Evolutionary conservation across 2,113 vertebrate genomes (phyloP).

Genomic region (Pavo muticus): DNA sequence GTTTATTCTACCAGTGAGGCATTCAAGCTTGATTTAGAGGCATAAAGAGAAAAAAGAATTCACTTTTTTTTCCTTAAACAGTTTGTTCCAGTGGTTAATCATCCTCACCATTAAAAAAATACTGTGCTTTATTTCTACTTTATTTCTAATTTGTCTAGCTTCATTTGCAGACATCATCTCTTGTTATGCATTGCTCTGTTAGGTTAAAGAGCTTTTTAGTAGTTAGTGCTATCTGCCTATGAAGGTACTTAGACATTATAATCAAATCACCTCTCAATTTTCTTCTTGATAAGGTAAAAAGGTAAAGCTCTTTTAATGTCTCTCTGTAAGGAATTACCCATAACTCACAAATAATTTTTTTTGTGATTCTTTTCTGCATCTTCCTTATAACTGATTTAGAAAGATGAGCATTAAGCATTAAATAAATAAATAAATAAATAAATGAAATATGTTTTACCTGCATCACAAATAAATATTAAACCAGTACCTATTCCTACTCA

Average conservation of each 20-base stretch:
- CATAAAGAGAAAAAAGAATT: conserved; percentile 23
- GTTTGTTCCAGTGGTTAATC: conserved; percentile 56
- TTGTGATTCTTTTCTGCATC: conserved; percentile 13
- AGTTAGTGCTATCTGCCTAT: conserved; percentile 59
- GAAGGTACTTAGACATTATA: conserved; percentile 54
- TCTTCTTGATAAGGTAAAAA: conserved; percentile 58
- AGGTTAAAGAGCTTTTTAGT: conserved; percentile 65
- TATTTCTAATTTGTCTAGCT: conserved; percentile 66
- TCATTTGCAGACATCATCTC: conserved; percentile 22
- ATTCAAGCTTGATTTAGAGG: conserved; percentile 42
- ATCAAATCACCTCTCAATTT: conserved; percentile 66
- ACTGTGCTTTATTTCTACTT: conserved; percentile 65
- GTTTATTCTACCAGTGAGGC: conserved; percentile 7
- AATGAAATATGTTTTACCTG: conserved; percentile 9
- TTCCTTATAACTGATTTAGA: background rate
- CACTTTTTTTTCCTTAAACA: background rate
- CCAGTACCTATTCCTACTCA: background rate
- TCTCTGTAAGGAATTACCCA: conserved; percentile 37
- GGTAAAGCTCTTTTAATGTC: conserved; percentile 14
- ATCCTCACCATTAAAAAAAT: conserved; percentile 41
- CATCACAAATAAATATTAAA: background rate
- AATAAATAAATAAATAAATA: background rate
- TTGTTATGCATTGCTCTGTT: conserved; percentile 45
- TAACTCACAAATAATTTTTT: conserved; percentile 14
- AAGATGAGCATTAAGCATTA: background rate